Evolutionary conservation across 2,888 invertebrate genomes (phyloP), one percentile per base, ranked within the genome.

Genomic region (Malachius bipustulatus): DNA sequence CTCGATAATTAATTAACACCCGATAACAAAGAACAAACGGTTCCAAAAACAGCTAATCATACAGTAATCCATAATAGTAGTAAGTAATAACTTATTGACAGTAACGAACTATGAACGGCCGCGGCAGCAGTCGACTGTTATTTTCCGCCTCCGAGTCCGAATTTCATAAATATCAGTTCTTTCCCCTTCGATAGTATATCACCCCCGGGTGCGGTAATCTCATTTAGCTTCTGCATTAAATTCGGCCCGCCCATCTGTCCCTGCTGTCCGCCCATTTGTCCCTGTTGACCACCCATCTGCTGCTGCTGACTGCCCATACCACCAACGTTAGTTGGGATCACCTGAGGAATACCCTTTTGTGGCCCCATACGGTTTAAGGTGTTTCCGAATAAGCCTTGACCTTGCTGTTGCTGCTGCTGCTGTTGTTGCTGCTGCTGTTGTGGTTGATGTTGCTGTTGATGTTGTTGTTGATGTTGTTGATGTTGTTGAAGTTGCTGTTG

Each of bases 81-180:
- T 6, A 8, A 8, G 6, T 11, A 29, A 31, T 11, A 31, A 15
- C 31, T 31, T 14, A 31, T 8, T 11, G 15, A 31, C 31, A 9
- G 15, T 8, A 31, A 31, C 6, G 4, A 6, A 9, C 6, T 10
- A 14, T 14, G 14, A 41, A 8, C 15, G 10, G 13, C 27, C 31
- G 32, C 30, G 32, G 32, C 16, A 34, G 14, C 10, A 30, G 32
- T 27, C 26, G 46, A 43, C 43, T 46, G 56, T 60, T 62, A 63
- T 61, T 63, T 63, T 32, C 77, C 77, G 56, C 79, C 79, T 56
- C 84, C 83, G 51, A 89, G 73, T 48, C 89, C 89, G 64, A 90
- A 90, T 68, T 85, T 85, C 81, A 89, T 89, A 66, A 90, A 89
- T 62, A 89, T 85, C 48, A 89, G 77, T 70, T 89, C 89, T 67